These are phyloP conservation scores for Penaeus japonicus DNA, from an alignment of 1,140 invertebrate genomes.

Conservation along the genomic window DNA sequence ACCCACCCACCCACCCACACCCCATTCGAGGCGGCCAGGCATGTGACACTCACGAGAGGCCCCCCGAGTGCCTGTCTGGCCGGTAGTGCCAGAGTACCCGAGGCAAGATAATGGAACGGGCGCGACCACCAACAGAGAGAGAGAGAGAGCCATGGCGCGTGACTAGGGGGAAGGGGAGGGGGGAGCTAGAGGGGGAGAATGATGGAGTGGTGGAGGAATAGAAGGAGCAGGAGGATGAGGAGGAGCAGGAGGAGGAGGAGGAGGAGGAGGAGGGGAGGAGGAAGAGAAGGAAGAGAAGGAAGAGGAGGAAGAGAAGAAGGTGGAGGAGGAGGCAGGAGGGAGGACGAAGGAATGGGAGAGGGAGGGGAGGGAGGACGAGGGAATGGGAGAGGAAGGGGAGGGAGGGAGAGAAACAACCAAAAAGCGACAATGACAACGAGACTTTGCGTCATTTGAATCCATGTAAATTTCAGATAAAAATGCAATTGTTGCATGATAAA, in stretches of 20 bases:
- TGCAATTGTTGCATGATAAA: no score
- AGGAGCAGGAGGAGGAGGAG: neutral
- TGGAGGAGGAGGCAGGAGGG: neutral
- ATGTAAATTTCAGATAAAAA: no score
- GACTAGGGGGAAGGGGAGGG: neutral
- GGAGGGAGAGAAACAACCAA: neutral
- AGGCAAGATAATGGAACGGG: no score
- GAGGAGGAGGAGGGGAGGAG: neutral
- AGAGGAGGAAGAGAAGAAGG: neutral
- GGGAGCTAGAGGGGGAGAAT: neutral
- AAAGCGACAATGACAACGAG: neutral
- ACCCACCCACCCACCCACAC: neutral
- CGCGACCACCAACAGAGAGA: no score
- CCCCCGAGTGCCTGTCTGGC: no score
- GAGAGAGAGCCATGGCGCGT: no score
- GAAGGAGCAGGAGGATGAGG: neutral
- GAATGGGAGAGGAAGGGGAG: neutral
- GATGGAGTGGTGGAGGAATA: neutral
- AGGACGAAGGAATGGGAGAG: neutral
- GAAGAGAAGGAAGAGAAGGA: neutral
- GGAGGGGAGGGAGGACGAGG: neutral
- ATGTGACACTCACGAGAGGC: no score
- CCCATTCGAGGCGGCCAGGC: neutral
- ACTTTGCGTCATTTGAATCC: neutral
- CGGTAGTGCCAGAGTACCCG: no score